These are phyloP conservation scores for Lasioglossum morio DNA, from an alignment of 2,888 invertebrate genomes.

Conservation along the genomic window DNA sequence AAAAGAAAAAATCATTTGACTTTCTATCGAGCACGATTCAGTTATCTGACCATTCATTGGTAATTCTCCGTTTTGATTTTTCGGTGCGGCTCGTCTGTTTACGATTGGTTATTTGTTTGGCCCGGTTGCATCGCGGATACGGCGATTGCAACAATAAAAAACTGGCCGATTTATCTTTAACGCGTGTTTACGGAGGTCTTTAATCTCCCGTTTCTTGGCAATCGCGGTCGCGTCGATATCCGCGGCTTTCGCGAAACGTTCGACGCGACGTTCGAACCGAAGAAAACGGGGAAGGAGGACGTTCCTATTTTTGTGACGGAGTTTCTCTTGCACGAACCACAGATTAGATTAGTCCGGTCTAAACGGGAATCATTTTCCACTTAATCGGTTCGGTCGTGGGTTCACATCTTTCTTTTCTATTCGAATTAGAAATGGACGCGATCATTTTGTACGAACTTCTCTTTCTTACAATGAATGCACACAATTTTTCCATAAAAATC, in stretches of 20 bases:
- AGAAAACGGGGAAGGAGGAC: neutral
- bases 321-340: conserved; percentile 2
- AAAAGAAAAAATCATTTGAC: neutral
- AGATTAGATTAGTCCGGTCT: conserved; percentile 32
- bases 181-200: conserved; percentile 22
- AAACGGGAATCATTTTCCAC: conserved; percentile 16
- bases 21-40: neutral
- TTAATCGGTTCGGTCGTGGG: neutral
- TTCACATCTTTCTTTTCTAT: neutral
- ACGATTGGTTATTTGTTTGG: neutral
- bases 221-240: neutral
- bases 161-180: conserved; percentile 11
- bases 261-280: neutral
- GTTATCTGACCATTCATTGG: neutral
- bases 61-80: neutral
- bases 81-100: neutral
- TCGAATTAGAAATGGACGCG: neutral
- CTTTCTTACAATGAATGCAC: too few species aligned
- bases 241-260: neutral
- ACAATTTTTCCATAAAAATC: too few species aligned
- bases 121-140: neutral
- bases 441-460: too few species aligned
- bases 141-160: conserved; percentile 16
- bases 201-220: conserved; percentile 26
- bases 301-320: conserved; percentile 19